These are phyloP conservation scores for Ptilodon capucinus DNA, from an alignment of 2,888 invertebrate genomes.

Conservation along the genomic window DNA sequence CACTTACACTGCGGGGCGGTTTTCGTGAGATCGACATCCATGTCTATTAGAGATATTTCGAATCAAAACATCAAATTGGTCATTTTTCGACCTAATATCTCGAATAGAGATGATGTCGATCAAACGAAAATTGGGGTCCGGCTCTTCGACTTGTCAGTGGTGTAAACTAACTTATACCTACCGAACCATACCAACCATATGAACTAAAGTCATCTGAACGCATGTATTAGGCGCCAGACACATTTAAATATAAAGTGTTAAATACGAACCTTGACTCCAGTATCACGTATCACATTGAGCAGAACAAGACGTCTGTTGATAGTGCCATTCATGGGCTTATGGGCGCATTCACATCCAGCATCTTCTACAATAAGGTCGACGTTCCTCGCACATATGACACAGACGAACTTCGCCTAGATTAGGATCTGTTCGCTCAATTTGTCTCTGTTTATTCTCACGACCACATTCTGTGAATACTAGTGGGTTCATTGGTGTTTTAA, in stretches of 20 bases:
- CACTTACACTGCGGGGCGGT: no score
- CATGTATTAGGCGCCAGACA: neutral
- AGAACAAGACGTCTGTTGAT: neutral
- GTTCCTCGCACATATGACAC: neutral
- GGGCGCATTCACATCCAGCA: neutral
- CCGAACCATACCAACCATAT: no score
- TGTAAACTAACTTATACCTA: no score
- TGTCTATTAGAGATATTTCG: no score
- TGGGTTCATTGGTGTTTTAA: neutral
- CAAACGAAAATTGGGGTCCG: no score
- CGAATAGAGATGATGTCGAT: no score
- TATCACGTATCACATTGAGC: neutral
- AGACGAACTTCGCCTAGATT: neutral
- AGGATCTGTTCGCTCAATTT: neutral
- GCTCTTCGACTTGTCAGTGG: no score
- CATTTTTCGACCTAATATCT: no score
- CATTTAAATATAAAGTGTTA: no score
- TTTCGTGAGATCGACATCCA: no score
- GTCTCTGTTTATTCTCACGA: neutral
- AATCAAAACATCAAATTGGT: no score
- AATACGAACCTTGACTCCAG: neutral
- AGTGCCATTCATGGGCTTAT: neutral
- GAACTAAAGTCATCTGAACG: neutral
- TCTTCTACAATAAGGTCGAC: neutral
- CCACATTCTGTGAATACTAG: neutral